A percentile compares a stretch with the other conserved stretches of the same genome.
These are phyloP conservation scores for Osmerus eperlanus DNA, from an alignment of 2,113 vertebrate genomes.

Conservation along the genomic window DNA sequence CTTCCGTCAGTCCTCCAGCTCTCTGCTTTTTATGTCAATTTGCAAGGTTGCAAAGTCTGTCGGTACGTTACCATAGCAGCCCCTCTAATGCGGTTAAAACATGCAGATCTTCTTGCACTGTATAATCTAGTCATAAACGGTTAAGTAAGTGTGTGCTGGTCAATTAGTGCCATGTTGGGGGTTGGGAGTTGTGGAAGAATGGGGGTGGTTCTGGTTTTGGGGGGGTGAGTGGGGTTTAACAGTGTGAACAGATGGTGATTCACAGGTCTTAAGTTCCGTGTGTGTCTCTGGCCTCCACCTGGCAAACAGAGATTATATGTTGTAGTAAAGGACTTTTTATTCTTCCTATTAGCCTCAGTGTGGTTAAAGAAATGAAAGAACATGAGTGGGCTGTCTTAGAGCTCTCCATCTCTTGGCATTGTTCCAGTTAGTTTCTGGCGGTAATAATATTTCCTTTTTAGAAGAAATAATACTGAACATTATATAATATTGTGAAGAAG, in stretches of 20 bases:
- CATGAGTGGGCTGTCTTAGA: too few relatives aligned
- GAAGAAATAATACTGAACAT: background rate
- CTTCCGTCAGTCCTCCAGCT: too few relatives aligned
- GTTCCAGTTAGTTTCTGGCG: background rate
- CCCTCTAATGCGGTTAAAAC: too few relatives aligned
- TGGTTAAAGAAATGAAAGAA: background rate
- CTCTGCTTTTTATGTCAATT: too few relatives aligned
- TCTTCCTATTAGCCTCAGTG: background rate
- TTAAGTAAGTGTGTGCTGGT: background rate
- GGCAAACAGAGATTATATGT: constrained; percentile 36
- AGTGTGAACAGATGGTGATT: constrained; percentile 70
- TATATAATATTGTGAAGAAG: background rate
- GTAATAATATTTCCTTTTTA: background rate
- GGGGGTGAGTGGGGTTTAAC: constrained; percentile 44
- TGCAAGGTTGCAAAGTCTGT: too few relatives aligned
- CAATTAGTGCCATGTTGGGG: constrained; percentile 2
- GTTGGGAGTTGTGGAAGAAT: background rate
- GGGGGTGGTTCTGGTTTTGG: too few relatives aligned
- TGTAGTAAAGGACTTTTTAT: background rate
- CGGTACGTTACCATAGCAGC: too few relatives aligned
- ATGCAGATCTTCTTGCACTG: too few relatives aligned
- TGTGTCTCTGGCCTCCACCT: constrained; percentile 26
- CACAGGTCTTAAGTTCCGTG: constrained; percentile 58
- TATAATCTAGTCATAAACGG: background rate
- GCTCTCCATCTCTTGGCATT: background rate